Base-by-base conservation (phyloP, 2,113 vertebrate genomes). In the Castor canadensis region DNA sequence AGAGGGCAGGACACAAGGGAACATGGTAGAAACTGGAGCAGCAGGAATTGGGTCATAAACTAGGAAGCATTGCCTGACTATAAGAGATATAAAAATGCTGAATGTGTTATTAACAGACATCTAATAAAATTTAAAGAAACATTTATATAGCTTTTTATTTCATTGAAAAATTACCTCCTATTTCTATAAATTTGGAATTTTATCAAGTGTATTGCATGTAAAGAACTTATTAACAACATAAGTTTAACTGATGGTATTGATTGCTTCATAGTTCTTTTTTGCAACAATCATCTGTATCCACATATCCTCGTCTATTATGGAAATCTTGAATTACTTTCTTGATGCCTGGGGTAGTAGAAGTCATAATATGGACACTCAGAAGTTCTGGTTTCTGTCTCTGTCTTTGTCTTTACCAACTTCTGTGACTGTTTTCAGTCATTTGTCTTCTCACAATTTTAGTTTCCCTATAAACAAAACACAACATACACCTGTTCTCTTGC, bases 41-140 rank as follows among this genome's bases (percentile, higher is more conserved):
- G 60, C 56, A 95, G 62, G 40, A 96, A 97, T 97, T 94, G 91
- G 91, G 95, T 96, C 92, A 96, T 66, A 86, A 96, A 89, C 95
- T 93, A 91, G 72, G 69, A 97, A 94, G 76, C 35, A 84, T 76
- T 94, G 92, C 73, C 58, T 92, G 71, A 94, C 40, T 80, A 16
- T 86, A 76, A 91, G 72, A 95, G 19, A 90, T 80, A 30, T 85
- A 38, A 92, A n/a, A 96, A 93, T 85, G 88, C n/a, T 91, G 87
- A 97, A 73, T 96, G 95, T 89, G n/a, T 76, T 91, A 72, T 76
- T 81, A 93, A 96, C 72, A 64, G 91, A 89, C 67, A 81, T 82
- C n/a, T 96, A 90, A 82, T 52, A 95, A 69, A 94, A 69, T 86
- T 91, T 95, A 95, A 96, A 77, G 79, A 81, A 82, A 85, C 7